Conservation (phyloP, 2,888 invertebrate species). For the Palloptera scutellata region DNA sequence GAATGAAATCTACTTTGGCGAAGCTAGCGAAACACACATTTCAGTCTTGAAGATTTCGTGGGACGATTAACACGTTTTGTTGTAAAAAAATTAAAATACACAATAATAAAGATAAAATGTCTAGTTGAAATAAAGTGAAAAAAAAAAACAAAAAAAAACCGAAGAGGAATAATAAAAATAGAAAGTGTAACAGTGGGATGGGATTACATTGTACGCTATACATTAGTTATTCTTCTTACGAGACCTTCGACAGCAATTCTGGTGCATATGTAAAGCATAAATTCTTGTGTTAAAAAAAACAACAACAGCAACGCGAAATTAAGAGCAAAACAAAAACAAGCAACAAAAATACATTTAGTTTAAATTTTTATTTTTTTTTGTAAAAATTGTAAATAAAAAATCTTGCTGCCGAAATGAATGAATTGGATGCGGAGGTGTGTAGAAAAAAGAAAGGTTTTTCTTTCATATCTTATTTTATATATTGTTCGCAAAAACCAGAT, state of each 20-base stretch:
- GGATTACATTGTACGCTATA: neutral
- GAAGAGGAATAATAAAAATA: neutral
- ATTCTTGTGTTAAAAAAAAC: neutral
- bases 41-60: slow-evolving; percentile 61
- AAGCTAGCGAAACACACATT: slow-evolving; percentile 34
- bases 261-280: no score
- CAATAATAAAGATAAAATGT: neutral
- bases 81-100: slow-evolving; percentile 1
- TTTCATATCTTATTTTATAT: no score
- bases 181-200: slow-evolving; percentile 1
- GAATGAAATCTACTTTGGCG: slow-evolving; percentile 13
- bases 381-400: no score
- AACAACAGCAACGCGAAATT: neutral
- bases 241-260: neutral
- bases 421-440: no score
- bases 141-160: neutral
- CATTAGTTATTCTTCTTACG: neutral
- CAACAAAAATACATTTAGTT: no score
- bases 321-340: neutral
- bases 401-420: no score
- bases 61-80: slow-evolving; percentile 52
- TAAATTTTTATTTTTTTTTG: no score
- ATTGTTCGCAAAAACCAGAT: no score
- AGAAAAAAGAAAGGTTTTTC: no score
- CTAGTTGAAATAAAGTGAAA: neutral